These are phyloP conservation scores for Forpus xanthops DNA, from an alignment of 2,797 vertebrate genomes.

Conservation along the genomic window DNA sequence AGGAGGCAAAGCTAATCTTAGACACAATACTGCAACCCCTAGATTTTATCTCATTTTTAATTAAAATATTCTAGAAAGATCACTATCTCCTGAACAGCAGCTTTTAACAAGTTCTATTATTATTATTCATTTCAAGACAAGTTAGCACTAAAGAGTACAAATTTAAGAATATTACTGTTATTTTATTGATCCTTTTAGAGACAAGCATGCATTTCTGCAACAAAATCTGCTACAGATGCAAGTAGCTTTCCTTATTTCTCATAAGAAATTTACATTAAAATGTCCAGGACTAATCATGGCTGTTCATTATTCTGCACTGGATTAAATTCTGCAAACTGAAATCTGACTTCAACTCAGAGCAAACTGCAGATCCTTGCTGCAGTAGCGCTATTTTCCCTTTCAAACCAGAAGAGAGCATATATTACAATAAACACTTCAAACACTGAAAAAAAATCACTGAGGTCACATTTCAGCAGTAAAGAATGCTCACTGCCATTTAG, in stretches of 20 bases:
- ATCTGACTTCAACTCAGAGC: neutral
- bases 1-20: neutral
- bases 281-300: neutral
- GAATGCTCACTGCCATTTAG: slow-evolving; percentile 56
- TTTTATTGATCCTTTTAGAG: neutral
- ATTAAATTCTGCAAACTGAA: neutral
- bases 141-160: neutral
- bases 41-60: slow-evolving; percentile 54
- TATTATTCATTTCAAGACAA: neutral
- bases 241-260: neutral
- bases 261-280: neutral
- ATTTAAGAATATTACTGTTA: neutral
- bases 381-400: neutral
- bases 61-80: slow-evolving; percentile 41
- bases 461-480: slow-evolving; percentile 58
- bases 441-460: slow-evolving; percentile 40
- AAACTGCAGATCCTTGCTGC: neutral
- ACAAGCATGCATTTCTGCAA: neutral
- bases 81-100: neutral
- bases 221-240: neutral
- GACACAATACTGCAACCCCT: neutral
- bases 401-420: neutral
- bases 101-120: slow-evolving; percentile 5
- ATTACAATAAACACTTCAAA: slow-evolving; percentile 35
- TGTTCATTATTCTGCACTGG: neutral